These are phyloP conservation scores for Rutilus rutilus DNA, from an alignment of 2,113 vertebrate genomes.

Conservation along the genomic window DNA sequence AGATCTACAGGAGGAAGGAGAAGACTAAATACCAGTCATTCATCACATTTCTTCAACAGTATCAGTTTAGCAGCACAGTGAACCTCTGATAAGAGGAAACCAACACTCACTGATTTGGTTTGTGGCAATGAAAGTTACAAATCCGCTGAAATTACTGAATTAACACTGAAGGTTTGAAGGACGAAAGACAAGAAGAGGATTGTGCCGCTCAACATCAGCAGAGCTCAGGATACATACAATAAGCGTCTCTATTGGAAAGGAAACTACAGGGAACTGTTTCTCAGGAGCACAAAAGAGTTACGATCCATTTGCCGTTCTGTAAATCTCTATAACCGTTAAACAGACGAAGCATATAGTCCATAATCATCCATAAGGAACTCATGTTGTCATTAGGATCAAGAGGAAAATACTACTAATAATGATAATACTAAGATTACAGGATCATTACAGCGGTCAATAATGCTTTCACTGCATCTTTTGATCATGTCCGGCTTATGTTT, in stretches of 20 bases:
- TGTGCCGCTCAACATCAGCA: neutral
- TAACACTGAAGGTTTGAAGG: neutral
- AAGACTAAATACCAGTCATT: neutral
- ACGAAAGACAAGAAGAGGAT: neutral
- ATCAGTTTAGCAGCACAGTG: neutral
- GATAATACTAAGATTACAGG: neutral
- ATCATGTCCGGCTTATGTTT: too few species aligned
- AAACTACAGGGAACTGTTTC: neutral
- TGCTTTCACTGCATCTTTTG: too few species aligned
- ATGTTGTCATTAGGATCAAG: too few species aligned
- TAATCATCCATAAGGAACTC: neutral
- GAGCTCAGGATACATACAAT: neutral
- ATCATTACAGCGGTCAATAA: too few species aligned
- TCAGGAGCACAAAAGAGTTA: neutral
- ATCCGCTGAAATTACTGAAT: neutral
- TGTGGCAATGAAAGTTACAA: neutral
- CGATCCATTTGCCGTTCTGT: neutral
- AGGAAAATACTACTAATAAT: neutral
- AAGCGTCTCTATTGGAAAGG: neutral
- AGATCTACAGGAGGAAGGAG: conserved; percentile 76
- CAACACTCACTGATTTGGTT: neutral
- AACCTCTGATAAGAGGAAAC: neutral
- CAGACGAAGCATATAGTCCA: neutral
- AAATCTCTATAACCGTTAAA: neutral
- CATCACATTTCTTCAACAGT: neutral